phyloP scores from a whole-genome alignment of 2,113 vertebrate species.

The Crotalus tigris region DNA sequence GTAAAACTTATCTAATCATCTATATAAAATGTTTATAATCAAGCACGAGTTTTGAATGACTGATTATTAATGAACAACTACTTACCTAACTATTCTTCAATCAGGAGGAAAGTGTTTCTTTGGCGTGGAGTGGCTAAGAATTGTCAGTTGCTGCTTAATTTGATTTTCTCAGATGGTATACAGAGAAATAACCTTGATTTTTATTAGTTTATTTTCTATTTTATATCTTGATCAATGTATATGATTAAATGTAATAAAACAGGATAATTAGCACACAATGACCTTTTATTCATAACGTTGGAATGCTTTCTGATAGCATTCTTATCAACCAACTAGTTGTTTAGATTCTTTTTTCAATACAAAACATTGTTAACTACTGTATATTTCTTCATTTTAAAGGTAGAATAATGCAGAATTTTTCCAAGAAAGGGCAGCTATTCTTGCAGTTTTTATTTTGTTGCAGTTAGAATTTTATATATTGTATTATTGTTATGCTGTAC shows the following conservation, averaged over 20 bases:
- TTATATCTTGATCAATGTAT: constrained; percentile 37
- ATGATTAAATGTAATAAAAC: constrained; percentile 57
- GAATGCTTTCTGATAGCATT: constrained; percentile 47
- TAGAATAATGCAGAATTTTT: neutral
- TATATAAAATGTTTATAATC: constrained; percentile 44
- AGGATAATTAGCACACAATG: constrained; percentile 62
- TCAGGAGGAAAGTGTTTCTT: constrained; percentile 4
- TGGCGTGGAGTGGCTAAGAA: neutral
- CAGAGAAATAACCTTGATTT: constrained; percentile 61
- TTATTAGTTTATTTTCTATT: constrained; percentile 60
- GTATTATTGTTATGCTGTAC: neutral
- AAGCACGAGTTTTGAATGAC: constrained; percentile 47
- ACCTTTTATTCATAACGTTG: constrained; percentile 67
- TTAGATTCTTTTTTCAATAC: neutral
- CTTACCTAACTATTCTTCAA: constrained; percentile 42
- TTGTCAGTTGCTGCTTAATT: constrained; percentile 7
- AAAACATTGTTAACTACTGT: neutral
- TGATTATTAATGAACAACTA: constrained; percentile 48
- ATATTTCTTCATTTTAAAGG: neutral
- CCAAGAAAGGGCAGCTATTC: neutral
- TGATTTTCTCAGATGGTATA: constrained; percentile 37
- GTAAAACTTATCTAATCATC: constrained; percentile 44
- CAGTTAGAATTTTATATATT: neutral
- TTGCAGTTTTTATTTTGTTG: neutral
- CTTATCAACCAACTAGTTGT: constrained; percentile 40